phyloP scores from a whole-genome alignment of 2,797 vertebrate species.

The Babyrousa celebensis region DNA sequence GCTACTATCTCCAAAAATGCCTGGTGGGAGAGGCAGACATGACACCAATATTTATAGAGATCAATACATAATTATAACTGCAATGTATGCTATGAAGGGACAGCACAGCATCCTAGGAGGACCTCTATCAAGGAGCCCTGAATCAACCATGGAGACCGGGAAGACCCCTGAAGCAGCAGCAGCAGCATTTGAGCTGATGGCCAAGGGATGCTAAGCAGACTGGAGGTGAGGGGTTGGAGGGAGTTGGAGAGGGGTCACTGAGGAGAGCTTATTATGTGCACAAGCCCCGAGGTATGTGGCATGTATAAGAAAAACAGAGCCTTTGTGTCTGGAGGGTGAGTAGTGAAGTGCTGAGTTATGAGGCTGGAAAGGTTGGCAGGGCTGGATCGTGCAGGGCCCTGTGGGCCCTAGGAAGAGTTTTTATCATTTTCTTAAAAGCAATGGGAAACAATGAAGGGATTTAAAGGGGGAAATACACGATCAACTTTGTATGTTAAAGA shows the following conservation, averaged over 20 bases:
- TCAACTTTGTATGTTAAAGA: background rate
- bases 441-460: background rate
- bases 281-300: background rate
- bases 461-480: conserved; percentile 23
- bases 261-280: background rate
- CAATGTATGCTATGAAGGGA: background rate
- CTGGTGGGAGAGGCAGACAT: conserved; percentile 36
- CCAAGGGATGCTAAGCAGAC: background rate
- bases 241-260: background rate
- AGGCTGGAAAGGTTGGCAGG: background rate
- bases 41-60: conserved; percentile 67
- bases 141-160: background rate
- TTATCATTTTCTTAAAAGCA: conserved; percentile 4
- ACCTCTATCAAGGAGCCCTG: background rate
- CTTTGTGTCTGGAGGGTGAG: conserved; percentile 1
- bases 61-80: conserved; percentile 24
- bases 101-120: background rate
- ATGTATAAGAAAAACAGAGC: background rate
- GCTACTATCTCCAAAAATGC: background rate
- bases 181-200: background rate
- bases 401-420: background rate
- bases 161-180: background rate
- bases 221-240: background rate
- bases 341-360: background rate
- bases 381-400: background rate